These are phyloP conservation scores for Pardalotus punctatus DNA, from an alignment of 2,113 vertebrate species.

Conservation along the genomic window DNA sequence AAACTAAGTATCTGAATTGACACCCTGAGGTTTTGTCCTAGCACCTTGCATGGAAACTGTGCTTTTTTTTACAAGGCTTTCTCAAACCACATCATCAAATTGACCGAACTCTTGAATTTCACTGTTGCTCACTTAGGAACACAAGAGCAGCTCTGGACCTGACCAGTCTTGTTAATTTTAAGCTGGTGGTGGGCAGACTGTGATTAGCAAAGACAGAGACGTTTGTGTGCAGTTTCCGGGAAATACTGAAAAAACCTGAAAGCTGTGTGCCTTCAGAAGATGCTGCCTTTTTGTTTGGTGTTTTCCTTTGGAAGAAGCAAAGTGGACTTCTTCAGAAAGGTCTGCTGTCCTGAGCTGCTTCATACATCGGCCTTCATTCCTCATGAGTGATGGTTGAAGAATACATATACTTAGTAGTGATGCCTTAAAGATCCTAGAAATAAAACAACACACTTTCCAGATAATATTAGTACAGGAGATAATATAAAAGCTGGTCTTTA, in stretches of 20 bases:
- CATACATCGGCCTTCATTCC: rapidly evolving
- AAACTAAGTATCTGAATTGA: not conserved
- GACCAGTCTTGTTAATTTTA: not conserved
- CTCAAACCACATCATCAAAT: not conserved
- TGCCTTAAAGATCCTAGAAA: too few species aligned
- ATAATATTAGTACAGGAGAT: too few species aligned
- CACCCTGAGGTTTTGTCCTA: not conserved
- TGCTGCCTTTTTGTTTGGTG: not conserved
- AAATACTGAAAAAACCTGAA: not conserved
- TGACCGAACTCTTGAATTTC: not conserved
- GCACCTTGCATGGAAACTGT: not conserved
- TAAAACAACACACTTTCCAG: too few species aligned
- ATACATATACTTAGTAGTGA: not conserved
- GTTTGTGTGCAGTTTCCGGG: not conserved
- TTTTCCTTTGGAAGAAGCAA: not conserved
- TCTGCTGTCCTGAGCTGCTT: not conserved
- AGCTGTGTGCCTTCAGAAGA: not conserved
- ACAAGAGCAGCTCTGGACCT: not conserved
- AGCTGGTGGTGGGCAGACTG: not conserved
- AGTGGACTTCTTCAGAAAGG: not conserved
- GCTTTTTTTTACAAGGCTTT: not conserved
- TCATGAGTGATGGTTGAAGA: not conserved
- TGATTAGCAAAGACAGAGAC: not conserved
- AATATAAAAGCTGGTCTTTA: too few species aligned
- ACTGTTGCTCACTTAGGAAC: not conserved